Evolutionary conservation across 2,797 vertebrate genomes (phyloP), one percentile per base, ranked within the genome.

Genomic region (Sciurus carolinensis): DNA sequence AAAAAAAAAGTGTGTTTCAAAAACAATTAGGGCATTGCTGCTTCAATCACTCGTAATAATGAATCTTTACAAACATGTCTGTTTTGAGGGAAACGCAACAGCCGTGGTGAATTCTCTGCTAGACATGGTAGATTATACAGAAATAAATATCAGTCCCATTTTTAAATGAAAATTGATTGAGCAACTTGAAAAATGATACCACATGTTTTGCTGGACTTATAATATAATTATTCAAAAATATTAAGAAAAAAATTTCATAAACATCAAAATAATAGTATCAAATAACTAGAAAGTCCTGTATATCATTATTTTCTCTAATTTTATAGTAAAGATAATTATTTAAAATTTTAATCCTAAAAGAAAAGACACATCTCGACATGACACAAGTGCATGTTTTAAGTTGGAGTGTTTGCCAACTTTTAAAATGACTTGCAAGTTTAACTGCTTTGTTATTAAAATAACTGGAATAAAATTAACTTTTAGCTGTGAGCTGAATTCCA

Each of bases 401-500:
- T 1, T 54, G 7, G 14, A 42, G 1, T 57, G 15, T 81, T 84
- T 84, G 52, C 50, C 36, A 72, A 87, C 17, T 93, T 92, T 66
- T 66, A 50, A 44, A 90, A 36, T 95, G 50, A 92, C 57, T 73
- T 87, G 10, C 13, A 86, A 71, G 39, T 92, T 95, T 69, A 79
- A 85, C 24, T 30, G n/a, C 57, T 90, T 22, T 95, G 80, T 82
- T 77, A 93, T 8, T 39, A 39, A 88, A 95, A 88, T 71, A 18
- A 92, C 12, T 71, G 7, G 30, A 94, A 72, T 69, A 76, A 95
- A 96, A 96, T 90, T 91, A 87, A 91, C 90, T 86, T 96, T 96
- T 36, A 86, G 18, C 64, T 52, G 30, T 84, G 47, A 66, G 52
- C 14, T 94, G 75, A 79, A 83, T 67, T 88, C n/a, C 18, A 50